Base-by-base conservation (phyloP, 2,888 invertebrate genomes). In the Colletes collaris region DNA sequence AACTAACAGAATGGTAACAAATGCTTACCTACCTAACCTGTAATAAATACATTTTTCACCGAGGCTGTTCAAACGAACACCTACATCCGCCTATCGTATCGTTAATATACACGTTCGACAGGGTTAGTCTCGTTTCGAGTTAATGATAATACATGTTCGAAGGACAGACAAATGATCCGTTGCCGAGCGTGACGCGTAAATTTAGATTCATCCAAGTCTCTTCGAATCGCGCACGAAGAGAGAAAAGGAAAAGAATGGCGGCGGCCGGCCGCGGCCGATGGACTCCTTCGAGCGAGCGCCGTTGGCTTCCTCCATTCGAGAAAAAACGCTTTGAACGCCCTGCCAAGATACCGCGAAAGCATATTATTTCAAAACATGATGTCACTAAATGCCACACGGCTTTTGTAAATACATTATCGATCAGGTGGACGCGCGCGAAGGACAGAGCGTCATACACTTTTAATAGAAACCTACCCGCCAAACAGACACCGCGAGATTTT, bases 291-390 rank as follows among this genome's bases (percentile, higher is more conserved):
- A 27, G 8, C 46, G 10, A 35, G 16, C 56, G 55, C 37, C 13
- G 49, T 68, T 56, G 67, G 67, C 56, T 11, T 27, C n/a, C 35
- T 70, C 11, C 50, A 53, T 44, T 40, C 44, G 55, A n/a, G 44
- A 58, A 58, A 63, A 68, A 68, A 49, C n/a, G 13, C 11, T 1
- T 5, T 13, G 6, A 6, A 10, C 10, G 27, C 1, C 37, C 59
- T 87, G 87, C 82, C 87, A 86, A 87, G 76, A 79, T 67, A 16
- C 71, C 69, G 68, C 69, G 50, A 60, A 68, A 72, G 63, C 68
- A 60, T 79, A 88, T 87, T 87, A 87, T 87, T 87, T 86, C 82
- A 76, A 85, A 84, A 70, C 80, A 62, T 87, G 87, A 87, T 87
- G 87, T 87, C 87, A 87, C 62, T 81, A 74, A 64, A 63, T 50